Conservation (phyloP, 2,888 invertebrate genomes). For the Xestia rhomboidea region DNA sequence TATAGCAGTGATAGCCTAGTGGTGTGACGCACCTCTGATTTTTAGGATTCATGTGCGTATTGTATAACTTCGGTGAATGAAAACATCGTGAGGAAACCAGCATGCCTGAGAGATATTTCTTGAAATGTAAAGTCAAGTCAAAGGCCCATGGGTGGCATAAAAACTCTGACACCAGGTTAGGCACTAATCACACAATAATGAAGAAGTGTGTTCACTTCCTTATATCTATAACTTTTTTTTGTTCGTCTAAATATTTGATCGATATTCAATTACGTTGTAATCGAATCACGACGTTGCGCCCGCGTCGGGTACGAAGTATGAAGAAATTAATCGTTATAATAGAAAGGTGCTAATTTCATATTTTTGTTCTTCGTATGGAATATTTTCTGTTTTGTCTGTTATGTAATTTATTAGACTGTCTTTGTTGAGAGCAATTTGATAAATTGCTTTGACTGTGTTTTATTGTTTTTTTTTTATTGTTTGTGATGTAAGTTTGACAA, state of each 20-base stretch:
- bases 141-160: no score
- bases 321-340: constrained; percentile 52
- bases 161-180: no score
- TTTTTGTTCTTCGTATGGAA: constrained; percentile 29
- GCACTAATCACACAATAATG: no score
- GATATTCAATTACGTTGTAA: constrained; percentile 58
- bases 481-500: constrained; percentile 40
- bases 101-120: no score
- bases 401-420: constrained; percentile 41
- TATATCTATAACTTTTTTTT: constrained; percentile 32
- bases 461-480: constrained; percentile 40
- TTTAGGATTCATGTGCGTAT: no score
- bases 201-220: not conserved
- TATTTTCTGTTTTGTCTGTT: constrained; percentile 38
- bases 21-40: no score
- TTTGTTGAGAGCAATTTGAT: constrained; percentile 56
- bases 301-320: not conserved
- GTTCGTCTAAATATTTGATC: constrained; percentile 37
- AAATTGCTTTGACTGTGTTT: constrained; percentile 52
- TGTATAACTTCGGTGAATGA: no score
- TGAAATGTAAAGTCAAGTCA: no score
- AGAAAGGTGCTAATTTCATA: constrained; percentile 63
- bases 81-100: no score
- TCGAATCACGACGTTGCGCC: constrained; percentile 43
- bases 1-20: no score